Percentiles rank a stretch among this genome's conserved stretches.
Conservation (phyloP, 2,113 vertebrate species). For the Oncorhynchus keta region DNA sequence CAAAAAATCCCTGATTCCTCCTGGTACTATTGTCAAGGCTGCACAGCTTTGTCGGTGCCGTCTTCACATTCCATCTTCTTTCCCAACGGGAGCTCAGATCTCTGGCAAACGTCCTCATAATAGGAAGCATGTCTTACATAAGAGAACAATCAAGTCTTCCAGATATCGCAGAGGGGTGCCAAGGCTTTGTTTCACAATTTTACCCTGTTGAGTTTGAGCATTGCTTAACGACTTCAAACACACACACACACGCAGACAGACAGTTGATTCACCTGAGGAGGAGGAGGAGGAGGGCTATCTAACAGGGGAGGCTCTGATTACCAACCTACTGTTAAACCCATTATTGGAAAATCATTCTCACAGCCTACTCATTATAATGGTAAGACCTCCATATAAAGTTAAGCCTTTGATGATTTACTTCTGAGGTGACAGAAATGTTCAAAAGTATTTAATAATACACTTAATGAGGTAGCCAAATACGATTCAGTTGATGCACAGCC, state of each 20-base stretch:
- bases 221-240: slow-evolving; percentile 54
- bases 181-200: slow-evolving; percentile 58
- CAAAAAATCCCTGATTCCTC: slow-evolving; percentile 41
- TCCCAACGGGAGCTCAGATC: slow-evolving; percentile 52
- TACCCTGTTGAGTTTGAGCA: slow-evolving; percentile 45
- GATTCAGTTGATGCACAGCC: slow-evolving; percentile 3
- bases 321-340: slow-evolving; percentile 51
- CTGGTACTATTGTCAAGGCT: slow-evolving; percentile 44
- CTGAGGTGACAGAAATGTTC: too few relatives aligned
- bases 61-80: slow-evolving; percentile 30
- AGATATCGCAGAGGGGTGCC: slow-evolving; percentile 32
- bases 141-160: slow-evolving; percentile 44
- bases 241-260: slow-evolving; percentile 35
- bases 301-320: slow-evolving; percentile 48
- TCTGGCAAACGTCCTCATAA: slow-evolving; percentile 46
- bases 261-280: slow-evolving; percentile 65
- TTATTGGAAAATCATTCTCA: slow-evolving; percentile 55
- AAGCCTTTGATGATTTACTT: not conserved
- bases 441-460: not conserved
- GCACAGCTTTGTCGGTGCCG: slow-evolving; percentile 39
- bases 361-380: slow-evolving; percentile 61
- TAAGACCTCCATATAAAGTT: slow-evolving; percentile 43
- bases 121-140: slow-evolving; percentile 29
- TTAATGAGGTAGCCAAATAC: not conserved
- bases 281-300: slow-evolving; percentile 59